Conservation (phyloP, 1,140 invertebrate genomes). For the Bombus picipes region DNA sequence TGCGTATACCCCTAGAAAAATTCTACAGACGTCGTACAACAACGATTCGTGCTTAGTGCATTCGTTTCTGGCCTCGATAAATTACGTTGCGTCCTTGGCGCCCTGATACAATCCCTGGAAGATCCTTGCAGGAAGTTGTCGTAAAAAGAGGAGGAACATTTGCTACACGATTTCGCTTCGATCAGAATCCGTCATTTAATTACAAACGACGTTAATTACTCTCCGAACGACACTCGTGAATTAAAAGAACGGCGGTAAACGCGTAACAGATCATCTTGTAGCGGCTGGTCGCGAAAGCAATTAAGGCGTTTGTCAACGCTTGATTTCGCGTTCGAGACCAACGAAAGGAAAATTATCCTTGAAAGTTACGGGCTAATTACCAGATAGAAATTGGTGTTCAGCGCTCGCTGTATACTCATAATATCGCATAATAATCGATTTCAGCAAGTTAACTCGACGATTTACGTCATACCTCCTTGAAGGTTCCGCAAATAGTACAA, state of each 20-base stretch:
- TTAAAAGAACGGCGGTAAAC: neutral
- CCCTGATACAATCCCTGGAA: too few species aligned
- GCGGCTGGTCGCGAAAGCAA: neutral
- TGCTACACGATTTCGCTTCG: neutral
- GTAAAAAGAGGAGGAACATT: neutral
- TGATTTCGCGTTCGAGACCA: too few species aligned
- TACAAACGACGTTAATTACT: neutral
- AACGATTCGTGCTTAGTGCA: neutral
- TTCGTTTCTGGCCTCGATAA: constrained; percentile 43
- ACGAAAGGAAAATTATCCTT: neutral
- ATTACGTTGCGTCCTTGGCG: constrained; percentile 22
- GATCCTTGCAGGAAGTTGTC: neutral
- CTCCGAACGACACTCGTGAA: neutral
- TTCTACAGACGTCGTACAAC: constrained; percentile 3
- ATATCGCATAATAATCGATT: too few species aligned
- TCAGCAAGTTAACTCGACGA: neutral
- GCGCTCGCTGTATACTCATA: neutral
- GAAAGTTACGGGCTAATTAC: neutral
- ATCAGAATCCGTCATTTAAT: neutral
- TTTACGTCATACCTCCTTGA: neutral
- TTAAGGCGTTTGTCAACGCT: neutral
- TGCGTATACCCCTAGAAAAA: constrained; percentile 4
- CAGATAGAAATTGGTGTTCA: neutral
- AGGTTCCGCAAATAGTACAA: neutral
- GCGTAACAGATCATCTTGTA: neutral